Evolutionary conservation across 2,113 vertebrate species (phyloP).

Genomic region (Indri indri): DNA sequence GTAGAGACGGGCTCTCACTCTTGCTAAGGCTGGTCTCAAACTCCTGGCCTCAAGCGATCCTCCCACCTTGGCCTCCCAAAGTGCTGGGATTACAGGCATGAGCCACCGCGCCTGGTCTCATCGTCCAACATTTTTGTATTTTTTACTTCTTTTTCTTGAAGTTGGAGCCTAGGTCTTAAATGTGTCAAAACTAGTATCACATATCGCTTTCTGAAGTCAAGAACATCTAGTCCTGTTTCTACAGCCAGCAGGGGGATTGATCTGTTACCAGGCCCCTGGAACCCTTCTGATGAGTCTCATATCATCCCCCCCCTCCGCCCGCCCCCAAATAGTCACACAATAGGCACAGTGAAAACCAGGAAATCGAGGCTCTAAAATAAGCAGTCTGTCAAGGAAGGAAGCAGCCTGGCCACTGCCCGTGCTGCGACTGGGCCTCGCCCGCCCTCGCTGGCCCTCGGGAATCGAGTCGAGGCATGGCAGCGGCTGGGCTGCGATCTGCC

Average conservation of each 20-base stretch:
- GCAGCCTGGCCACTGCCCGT: background rate
- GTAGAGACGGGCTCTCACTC: too few relatives aligned
- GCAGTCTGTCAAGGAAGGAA: conserved; percentile 41
- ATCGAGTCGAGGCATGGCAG: background rate
- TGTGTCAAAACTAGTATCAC: background rate
- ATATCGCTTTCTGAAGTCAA: background rate
- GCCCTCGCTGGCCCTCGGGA: background rate
- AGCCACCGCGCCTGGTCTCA: background rate
- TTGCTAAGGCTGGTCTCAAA: too few relatives aligned
- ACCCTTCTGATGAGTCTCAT: background rate
- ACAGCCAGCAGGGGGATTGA: rapidly evolving
- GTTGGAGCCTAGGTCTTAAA: background rate
- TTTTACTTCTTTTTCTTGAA: background rate
- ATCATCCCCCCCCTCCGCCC: background rate
- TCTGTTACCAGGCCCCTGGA: background rate
- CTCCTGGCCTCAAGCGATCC: too few relatives aligned
- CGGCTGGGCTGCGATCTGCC: background rate
- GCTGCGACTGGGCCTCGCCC: background rate
- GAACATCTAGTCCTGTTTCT: background rate
- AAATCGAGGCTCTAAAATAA: background rate
- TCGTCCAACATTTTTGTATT: background rate
- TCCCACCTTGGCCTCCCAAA: too few relatives aligned
- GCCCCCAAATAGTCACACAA: background rate
- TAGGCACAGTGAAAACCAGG: conserved; percentile 29
- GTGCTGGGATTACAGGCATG: too few relatives aligned